Percentiles rank a stretch among this genome's conserved stretches.
phyloP scores from a whole-genome alignment of 2,797 vertebrate genomes.

The Platyrinchus mystaceus region DNA sequence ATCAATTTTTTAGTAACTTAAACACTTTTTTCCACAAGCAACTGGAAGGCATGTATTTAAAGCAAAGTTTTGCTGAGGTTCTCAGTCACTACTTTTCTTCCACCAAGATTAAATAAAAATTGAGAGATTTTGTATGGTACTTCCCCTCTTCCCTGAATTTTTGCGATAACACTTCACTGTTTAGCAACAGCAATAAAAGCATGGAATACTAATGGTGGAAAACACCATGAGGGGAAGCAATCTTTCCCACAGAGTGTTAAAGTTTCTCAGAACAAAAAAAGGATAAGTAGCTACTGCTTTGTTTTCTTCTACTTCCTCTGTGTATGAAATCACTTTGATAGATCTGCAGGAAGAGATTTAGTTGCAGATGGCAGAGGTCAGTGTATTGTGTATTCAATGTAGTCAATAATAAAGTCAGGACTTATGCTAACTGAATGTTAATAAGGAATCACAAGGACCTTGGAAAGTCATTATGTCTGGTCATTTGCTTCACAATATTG shows the following conservation, averaged over 20 bases:
- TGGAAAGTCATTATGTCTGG: slow-evolving; percentile 95
- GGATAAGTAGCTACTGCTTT: slow-evolving; percentile 79
- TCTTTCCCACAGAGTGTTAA: slow-evolving; percentile 54
- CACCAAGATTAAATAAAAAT: not conserved
- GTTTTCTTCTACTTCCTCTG: slow-evolving; percentile 77
- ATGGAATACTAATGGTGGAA: not conserved
- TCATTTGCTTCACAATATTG: slow-evolving; percentile 82
- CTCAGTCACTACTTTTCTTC: not conserved
- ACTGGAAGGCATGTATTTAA: not conserved
- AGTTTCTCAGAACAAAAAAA: slow-evolving; percentile 78
- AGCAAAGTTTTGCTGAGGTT: not conserved
- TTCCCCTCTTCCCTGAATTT: not conserved
- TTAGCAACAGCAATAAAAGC: not conserved
- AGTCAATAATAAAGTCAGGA: slow-evolving; percentile 99
- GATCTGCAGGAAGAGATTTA: slow-evolving; percentile 96
- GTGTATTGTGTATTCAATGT: slow-evolving; percentile 99
- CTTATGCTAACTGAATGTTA: slow-evolving; percentile 95
- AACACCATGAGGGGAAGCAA: not conserved
- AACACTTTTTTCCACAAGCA: not conserved
- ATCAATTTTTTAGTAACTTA: not conserved
- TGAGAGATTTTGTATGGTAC: not conserved
- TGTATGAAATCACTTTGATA: slow-evolving; percentile 91
- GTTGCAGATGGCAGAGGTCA: slow-evolving; percentile 97
- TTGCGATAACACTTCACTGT: not conserved
- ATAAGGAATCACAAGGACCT: slow-evolving; percentile 96